These are phyloP conservation scores for Petrocephalus microphthalmus DNA, from an alignment of 2,113 vertebrate genomes.

Conservation along the genomic window DNA sequence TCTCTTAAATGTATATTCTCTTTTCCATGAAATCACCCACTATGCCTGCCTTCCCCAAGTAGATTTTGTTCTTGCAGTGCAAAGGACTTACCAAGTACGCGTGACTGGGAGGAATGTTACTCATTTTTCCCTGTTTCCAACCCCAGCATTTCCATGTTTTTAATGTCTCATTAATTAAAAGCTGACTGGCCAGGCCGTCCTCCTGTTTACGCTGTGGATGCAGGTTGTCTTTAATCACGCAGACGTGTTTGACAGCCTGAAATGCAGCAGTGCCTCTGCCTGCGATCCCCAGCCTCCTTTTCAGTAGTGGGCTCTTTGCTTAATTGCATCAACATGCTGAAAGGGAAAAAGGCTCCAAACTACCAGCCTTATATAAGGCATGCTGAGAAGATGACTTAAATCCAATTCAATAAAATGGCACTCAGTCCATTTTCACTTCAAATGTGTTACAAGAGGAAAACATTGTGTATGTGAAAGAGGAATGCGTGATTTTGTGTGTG, in stretches of 20 bases:
- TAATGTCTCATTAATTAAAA: constrained; percentile 11
- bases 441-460: neutral
- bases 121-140: neutral
- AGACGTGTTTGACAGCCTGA: constrained; percentile 65
- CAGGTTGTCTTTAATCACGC: constrained; percentile 66
- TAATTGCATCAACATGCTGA: constrained; percentile 49
- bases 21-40: neutral
- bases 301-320: constrained; percentile 46
- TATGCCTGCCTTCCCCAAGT: neutral
- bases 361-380: neutral
- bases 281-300: constrained; percentile 59
- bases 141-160: constrained; percentile 15
- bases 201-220: constrained; percentile 62
- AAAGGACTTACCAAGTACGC: neutral
- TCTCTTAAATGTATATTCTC: neutral
- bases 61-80: neutral
- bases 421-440: neutral
- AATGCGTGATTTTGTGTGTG: neutral
- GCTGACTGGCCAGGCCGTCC: constrained; percentile 34
- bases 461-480: neutral
- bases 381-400: neutral
- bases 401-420: neutral
- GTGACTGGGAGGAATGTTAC: neutral
- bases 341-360: constrained; percentile 26
- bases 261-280: constrained; percentile 61